Evolutionary conservation across 1,140 invertebrate species (phyloP), one percentile per base, ranked within the genome.

Genomic region (Trichonephila clavata): DNA sequence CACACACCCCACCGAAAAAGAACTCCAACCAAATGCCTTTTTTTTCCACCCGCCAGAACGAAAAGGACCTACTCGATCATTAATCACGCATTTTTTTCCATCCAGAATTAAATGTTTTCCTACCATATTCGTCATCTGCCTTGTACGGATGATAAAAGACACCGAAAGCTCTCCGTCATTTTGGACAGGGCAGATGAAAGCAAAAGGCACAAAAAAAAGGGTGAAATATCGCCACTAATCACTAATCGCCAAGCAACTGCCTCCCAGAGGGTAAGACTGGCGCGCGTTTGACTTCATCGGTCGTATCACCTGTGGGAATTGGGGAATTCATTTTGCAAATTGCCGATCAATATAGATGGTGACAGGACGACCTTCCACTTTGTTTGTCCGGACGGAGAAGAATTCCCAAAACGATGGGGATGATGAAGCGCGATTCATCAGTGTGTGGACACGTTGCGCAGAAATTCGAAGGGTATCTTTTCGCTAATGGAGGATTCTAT

Each of bases 321-420:
- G 63, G 50, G 61, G 88, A 80, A 90, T 90, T 90, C 88, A 90
- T 90, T 90, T 90, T 77, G 88, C 88, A 90, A 90, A 90, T 90
- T 90, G 88, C 88, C 88, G 88, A 90, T 90, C 88, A 90, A 90
- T 90, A 90, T 68, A 80, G 68, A 80, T n/a, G 61, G 65, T 90
- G 88, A 90, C 88, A 90, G 88, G 16, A 24, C 57, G 43, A 32
- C 50, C 68, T 90, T 20, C 68, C 27, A n/a, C 20, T 84, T 84
- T 24, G n/a, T 60, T 86, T 21, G 39, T 24, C 59, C 21, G 61
- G 86, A 88, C 63, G 63, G 39, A 21, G 61, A 68, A 50, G 63
- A 43, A 88, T 88, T 88, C 86, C 86, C 86, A 21, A 14, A 63
- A 65, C 65, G 63, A 71, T 6, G 27, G 18, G 21, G 63, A 65